A percentile compares a stretch with the other conserved stretches of the same genome.
These are phyloP conservation scores for Tenualosa ilisha DNA, from an alignment of 2,797 vertebrate species.

Conservation along the genomic window DNA sequence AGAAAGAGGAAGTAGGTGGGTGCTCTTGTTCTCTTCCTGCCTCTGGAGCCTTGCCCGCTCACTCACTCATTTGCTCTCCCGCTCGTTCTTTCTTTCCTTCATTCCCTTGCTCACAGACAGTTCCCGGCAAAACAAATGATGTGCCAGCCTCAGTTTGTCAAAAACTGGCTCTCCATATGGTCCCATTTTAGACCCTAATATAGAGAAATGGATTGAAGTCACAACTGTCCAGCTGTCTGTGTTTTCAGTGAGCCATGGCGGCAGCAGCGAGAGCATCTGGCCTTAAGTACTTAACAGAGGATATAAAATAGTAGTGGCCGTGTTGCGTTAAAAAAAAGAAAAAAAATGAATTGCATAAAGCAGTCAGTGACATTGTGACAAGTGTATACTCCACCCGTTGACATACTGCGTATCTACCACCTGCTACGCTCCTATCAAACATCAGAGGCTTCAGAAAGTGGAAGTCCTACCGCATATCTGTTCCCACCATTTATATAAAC, in stretches of 20 bases:
- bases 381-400: background rate
- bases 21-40: conserved; percentile 22
- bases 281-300: background rate
- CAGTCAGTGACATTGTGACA: background rate
- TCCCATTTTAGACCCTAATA: conserved; percentile 12
- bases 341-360: background rate
- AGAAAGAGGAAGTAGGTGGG: conserved; percentile 37
- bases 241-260: background rate
- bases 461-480: too few species aligned
- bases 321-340: background rate
- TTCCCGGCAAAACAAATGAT: conserved; percentile 21
- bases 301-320: background rate
- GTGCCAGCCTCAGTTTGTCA: conserved; percentile 19
- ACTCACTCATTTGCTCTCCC: too few species aligned
- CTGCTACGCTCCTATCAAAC: background rate
- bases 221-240: conserved; percentile 14
- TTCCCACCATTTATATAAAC: too few species aligned
- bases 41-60: background rate
- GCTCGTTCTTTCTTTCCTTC: too few species aligned
- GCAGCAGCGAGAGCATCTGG: conserved; percentile 5
- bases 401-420: background rate
- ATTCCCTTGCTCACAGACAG: background rate
- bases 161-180: conserved; percentile 16
- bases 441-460: too few species aligned
- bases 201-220: conserved; percentile 22